phyloP scores from a whole-genome alignment of 2,797 vertebrate species.

The Tapera naevia region DNA sequence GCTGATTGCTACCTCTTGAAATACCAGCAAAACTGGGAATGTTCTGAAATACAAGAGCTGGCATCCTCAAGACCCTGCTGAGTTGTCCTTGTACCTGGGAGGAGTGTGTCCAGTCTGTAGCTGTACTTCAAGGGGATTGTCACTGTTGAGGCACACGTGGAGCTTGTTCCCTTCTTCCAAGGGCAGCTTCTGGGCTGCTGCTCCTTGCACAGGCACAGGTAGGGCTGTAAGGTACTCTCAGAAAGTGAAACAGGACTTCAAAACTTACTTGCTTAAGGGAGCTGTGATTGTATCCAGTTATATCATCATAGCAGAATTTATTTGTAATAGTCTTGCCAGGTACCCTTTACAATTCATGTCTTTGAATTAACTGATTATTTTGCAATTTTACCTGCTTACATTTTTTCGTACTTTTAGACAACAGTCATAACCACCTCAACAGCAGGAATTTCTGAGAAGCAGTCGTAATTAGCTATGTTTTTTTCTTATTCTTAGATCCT shows the following conservation, averaged over 20 bases:
- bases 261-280: background rate
- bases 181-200: background rate
- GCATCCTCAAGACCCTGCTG: background rate
- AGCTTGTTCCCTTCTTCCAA: background rate
- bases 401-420: background rate
- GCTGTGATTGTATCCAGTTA: background rate
- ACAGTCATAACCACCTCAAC: background rate
- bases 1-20: conserved; percentile 8
- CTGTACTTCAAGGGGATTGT: background rate
- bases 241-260: background rate
- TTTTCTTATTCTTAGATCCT: background rate
- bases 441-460: background rate
- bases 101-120: background rate
- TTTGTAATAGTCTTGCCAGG: background rate
- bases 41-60: background rate
- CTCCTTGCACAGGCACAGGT: background rate
- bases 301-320: background rate
- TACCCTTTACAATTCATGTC: background rate
- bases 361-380: background rate
- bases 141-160: background rate
- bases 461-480: conserved; percentile 4
- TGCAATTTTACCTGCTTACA: background rate
- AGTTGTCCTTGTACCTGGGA: background rate
- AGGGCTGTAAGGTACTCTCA: background rate
- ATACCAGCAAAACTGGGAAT: background rate